Conservation (phyloP, 2,113 vertebrate species). For the Haliaeetus leucogaster region DNA sequence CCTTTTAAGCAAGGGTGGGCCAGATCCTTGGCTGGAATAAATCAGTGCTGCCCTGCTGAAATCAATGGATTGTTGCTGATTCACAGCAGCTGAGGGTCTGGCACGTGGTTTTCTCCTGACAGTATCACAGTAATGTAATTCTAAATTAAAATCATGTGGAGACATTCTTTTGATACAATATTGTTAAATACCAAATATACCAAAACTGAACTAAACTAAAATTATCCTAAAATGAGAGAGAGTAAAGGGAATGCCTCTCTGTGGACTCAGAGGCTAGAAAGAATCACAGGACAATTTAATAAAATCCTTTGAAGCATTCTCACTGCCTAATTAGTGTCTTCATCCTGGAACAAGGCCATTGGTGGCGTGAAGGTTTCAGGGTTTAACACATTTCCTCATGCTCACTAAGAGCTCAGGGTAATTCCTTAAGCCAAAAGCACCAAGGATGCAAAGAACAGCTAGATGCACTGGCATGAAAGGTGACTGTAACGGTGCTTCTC, state of each 20-base stretch:
- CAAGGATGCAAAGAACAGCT: background rate
- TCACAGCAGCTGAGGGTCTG: conserved; percentile 22
- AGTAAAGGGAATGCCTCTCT: background rate
- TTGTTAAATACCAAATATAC: background rate
- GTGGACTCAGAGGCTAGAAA: background rate
- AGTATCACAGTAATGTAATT: background rate
- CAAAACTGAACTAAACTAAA: background rate
- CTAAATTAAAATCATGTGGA: conserved; percentile 15
- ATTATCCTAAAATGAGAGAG: background rate
- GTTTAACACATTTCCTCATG: background rate
- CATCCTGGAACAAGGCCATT: background rate
- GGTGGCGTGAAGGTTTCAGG: background rate
- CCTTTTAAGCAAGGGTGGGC: conserved; percentile 4
- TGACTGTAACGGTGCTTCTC: background rate
- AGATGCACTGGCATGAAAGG: background rate
- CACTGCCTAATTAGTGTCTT: background rate
- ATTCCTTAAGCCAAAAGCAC: background rate
- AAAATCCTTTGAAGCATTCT: background rate
- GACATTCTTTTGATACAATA: background rate
- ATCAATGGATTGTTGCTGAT: background rate
- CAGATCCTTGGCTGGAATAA: background rate
- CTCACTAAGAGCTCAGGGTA: background rate
- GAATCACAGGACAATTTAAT: background rate
- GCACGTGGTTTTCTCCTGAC: background rate
- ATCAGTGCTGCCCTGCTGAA: conserved; percentile 3